phyloP scores from a whole-genome alignment of 2,888 invertebrate species.

The Metalampra italica region DNA sequence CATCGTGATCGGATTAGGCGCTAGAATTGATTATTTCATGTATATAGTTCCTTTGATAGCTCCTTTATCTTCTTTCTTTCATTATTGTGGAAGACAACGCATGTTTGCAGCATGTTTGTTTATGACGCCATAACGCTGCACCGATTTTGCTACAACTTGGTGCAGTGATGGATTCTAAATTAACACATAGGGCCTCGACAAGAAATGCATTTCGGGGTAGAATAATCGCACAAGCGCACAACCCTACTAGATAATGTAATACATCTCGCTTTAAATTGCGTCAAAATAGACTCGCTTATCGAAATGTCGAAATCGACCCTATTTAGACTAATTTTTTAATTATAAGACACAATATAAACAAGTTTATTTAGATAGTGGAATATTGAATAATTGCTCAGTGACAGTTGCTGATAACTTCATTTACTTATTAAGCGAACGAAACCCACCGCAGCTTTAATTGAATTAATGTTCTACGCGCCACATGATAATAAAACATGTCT shows the following conservation, averaged over 20 bases:
- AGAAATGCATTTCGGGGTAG: no score
- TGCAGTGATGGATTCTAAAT: no score
- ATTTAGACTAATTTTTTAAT: conserved; percentile 9
- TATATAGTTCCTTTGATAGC: no score
- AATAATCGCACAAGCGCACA: no score
- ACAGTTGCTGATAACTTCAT: conserved; percentile 37
- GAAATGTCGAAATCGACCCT: conserved; percentile 2
- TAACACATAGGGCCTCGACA: no score
- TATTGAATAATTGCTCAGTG: conserved; percentile 28
- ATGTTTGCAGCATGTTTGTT: no score
- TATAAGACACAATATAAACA: conserved; percentile 6
- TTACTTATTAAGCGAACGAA: conserved; percentile 32
- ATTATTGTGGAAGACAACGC: no score
- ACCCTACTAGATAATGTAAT: background rate
- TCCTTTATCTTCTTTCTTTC: no score
- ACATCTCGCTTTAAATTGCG: background rate
- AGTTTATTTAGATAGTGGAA: conserved; percentile 12
- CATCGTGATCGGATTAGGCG: no score
- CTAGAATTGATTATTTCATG: no score
- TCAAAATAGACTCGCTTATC: conserved; percentile 4
- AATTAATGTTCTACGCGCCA: conserved; percentile 20
- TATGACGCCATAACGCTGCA: no score
- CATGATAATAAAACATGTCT: conserved; percentile 12
- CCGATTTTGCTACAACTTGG: no score
- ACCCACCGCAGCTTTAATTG: conserved; percentile 43